A percentile compares a stretch with the other conserved stretches of the same genome.
phyloP scores from a whole-genome alignment of 1,140 invertebrate genomes.

The Brachionus manjavacas region DNA sequence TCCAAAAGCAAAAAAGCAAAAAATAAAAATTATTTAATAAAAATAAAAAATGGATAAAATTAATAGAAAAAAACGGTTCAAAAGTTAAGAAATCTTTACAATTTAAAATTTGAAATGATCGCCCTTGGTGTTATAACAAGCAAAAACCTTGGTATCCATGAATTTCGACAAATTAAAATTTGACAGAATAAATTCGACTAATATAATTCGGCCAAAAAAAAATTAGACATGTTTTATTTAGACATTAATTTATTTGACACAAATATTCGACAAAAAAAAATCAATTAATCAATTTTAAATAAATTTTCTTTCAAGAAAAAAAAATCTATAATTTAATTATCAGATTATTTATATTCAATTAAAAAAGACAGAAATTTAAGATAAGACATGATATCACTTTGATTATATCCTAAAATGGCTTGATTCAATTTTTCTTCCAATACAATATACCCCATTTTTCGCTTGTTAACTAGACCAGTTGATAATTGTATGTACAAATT shows the following conservation, averaged over 20 bases:
- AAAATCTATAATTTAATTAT: background rate
- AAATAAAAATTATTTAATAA: too few species aligned
- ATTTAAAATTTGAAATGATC: too few species aligned
- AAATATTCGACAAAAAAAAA: background rate
- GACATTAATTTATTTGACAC: background rate
- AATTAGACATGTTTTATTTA: background rate
- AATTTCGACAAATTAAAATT: background rate
- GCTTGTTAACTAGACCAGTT: background rate
- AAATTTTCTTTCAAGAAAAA: background rate
- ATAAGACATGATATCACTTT: background rate
- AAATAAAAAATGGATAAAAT: too few species aligned
- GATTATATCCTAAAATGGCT: background rate
- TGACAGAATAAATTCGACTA: background rate
- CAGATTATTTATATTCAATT: background rate
- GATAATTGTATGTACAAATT: background rate
- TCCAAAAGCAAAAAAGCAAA: too few species aligned
- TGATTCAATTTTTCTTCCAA: background rate
- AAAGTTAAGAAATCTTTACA: too few species aligned
- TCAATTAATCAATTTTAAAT: background rate
- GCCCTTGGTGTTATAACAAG: too few species aligned
- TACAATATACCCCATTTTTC: background rate
- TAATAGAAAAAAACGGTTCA: too few species aligned
- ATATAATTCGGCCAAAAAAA: background rate
- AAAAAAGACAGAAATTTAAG: background rate
- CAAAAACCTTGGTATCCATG: background rate